These are phyloP conservation scores for Heliconius himera DNA, from an alignment of 1,140 invertebrate species.

Conservation along the genomic window DNA sequence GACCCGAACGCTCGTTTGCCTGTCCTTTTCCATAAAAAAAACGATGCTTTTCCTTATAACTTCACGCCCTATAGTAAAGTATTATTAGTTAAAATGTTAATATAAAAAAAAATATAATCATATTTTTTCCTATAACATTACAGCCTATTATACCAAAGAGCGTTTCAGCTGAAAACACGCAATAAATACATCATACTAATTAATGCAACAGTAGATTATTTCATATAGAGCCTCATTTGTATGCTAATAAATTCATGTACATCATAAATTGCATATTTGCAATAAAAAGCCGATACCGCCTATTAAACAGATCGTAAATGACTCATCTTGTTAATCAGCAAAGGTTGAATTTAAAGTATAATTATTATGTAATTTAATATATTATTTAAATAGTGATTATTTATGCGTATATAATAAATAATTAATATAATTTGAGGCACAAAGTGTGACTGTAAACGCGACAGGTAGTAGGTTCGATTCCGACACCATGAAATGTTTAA, in stretches of 20 bases:
- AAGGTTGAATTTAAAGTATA: not conserved
- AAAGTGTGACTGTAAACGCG: no score
- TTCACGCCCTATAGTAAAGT: no score
- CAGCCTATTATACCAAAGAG: not conserved
- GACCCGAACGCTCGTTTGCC: no score
- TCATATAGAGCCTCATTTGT: constrained; percentile 31
- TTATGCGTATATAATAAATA: no score
- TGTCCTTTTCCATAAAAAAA: no score
- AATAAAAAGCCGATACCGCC: constrained; percentile 23
- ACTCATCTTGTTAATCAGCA: not conserved
- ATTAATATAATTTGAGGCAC: no score
- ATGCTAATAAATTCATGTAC: constrained; percentile 37
- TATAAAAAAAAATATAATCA: no score
- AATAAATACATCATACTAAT: constrained; percentile 6
- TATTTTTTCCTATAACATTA: not conserved
- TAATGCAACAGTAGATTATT: constrained; percentile 30
- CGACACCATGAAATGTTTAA: no score
- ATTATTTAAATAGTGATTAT: not conserved
- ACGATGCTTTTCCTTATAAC: no score
- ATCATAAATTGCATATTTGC: constrained; percentile 30
- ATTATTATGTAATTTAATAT: not conserved
- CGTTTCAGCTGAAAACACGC: not conserved
- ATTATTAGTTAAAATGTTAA: no score
- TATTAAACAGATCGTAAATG: constrained; percentile 8
- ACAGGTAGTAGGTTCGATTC: no score